phyloP scores from a whole-genome alignment of 1,140 invertebrate species.

The Bombus breviceps region DNA sequence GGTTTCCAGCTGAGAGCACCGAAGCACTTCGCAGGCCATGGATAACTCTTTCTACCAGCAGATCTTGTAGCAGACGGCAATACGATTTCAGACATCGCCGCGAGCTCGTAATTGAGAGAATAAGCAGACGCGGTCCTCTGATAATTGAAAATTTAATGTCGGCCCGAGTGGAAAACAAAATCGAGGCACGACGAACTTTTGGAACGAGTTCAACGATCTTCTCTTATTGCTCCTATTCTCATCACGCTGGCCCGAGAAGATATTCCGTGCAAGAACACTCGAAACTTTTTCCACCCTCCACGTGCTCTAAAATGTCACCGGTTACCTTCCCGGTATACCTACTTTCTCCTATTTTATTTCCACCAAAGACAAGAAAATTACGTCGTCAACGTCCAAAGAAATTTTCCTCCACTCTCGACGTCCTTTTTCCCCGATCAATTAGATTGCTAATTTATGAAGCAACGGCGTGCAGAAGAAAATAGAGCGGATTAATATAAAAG shows the following conservation, averaged over 20 bases:
- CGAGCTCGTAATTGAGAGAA: slow-evolving; percentile 34
- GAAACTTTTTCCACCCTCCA: slow-evolving; percentile 8
- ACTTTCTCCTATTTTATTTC: neutral
- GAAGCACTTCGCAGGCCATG: neutral
- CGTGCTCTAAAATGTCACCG: neutral
- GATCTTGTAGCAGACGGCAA: neutral
- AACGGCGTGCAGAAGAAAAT: no score
- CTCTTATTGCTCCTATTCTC: slow-evolving; percentile 42
- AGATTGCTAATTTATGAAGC: no score
- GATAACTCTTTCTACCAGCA: neutral
- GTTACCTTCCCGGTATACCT: no score
- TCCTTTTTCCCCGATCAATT: neutral
- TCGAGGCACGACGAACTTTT: slow-evolving; percentile 58
- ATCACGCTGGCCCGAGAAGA: neutral
- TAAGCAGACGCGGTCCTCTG: slow-evolving; percentile 12
- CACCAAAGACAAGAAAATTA: neutral
- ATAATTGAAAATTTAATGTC: slow-evolving; percentile 65
- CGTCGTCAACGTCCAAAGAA: neutral
- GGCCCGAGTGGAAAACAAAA: slow-evolving; percentile 53
- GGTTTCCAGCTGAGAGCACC: neutral
- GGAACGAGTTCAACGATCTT: slow-evolving; percentile 61
- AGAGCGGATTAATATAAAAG: no score
- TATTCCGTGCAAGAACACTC: slow-evolving; percentile 1
- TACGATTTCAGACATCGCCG: neutral
- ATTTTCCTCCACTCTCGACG: neutral